Conservation (phyloP, 2,113 vertebrate genomes). For the Bos taurus region DNA sequence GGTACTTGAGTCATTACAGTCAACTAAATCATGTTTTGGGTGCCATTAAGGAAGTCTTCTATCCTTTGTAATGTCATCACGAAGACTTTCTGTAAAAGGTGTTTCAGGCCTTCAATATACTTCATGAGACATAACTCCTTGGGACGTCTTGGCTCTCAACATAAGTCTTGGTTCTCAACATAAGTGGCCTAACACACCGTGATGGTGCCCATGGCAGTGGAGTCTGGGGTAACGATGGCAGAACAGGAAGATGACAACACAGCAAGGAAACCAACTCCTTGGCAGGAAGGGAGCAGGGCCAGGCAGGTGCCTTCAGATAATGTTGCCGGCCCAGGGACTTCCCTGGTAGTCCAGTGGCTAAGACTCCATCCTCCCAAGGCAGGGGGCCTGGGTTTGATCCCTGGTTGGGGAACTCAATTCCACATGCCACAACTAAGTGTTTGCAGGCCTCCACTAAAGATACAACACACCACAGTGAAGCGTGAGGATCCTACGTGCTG, state of each 20-base stretch:
- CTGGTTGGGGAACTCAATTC: not conserved
- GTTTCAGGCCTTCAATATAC: too few species aligned
- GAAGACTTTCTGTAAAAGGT: not conserved
- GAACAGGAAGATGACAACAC: not conserved
- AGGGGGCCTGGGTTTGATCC: not conserved
- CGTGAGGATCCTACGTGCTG: not conserved
- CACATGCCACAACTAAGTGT: not conserved
- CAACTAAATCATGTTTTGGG: not conserved
- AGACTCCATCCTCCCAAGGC: not conserved
- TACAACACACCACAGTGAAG: not conserved
- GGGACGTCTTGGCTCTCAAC: not conserved
- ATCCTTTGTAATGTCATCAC: not conserved
- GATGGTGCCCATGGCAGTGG: not conserved
- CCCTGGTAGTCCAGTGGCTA: not conserved
- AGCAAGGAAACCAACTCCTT: not conserved
- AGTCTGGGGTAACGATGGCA: not conserved
- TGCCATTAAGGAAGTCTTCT: not conserved
- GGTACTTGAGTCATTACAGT: not conserved
- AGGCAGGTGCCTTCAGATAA: not conserved
- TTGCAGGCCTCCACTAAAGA: rapidly evolving
- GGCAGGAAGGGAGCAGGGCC: not conserved
- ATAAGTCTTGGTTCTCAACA: not conserved
- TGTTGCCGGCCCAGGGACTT: not conserved
- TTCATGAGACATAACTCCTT: not conserved
- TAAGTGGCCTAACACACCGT: not conserved